Evolutionary conservation across 1,140 invertebrate genomes (phyloP).

Genomic region (Microplitis demolitor): DNA sequence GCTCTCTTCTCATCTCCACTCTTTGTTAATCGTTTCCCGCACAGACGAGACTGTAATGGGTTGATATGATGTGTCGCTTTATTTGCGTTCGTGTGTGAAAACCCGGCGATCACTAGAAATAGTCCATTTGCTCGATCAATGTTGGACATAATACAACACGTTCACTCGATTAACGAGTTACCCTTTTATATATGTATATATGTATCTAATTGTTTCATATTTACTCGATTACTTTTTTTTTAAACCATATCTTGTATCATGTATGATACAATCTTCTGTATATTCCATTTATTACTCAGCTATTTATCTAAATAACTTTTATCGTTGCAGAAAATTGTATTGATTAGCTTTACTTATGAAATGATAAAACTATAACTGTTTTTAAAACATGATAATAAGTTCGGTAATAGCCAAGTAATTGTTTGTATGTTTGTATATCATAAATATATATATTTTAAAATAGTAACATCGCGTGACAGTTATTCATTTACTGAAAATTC

Average conservation of each 20-base stretch:
- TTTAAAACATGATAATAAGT: no score
- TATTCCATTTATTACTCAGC: no score
- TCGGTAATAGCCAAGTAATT: no score
- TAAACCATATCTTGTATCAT: no score
- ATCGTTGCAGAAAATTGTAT: no score
- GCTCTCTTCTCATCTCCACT: conserved; percentile 7
- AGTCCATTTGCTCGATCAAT: background rate
- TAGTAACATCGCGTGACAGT: conserved; percentile 15
- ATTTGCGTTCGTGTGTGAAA: background rate
- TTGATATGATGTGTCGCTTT: conserved; percentile 2
- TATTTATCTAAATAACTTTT: no score
- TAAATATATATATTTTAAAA: background rate
- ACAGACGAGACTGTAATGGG: conserved; percentile 3
- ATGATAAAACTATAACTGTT: no score
- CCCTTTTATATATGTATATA: background rate
- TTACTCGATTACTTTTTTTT: background rate
- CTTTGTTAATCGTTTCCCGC: conserved; percentile 21
- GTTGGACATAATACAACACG: background rate
- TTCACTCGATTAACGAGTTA: background rate
- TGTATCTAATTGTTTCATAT: background rate
- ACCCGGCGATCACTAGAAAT: background rate
- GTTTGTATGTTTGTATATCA: background rate
- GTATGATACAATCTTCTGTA: no score
- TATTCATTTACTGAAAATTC: conserved; percentile 23
- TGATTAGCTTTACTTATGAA: no score